Evolutionary conservation across 2,888 invertebrate genomes (phyloP), one percentile per base, ranked within the genome.

Genomic region (Eupeodes latifasciatus): DNA sequence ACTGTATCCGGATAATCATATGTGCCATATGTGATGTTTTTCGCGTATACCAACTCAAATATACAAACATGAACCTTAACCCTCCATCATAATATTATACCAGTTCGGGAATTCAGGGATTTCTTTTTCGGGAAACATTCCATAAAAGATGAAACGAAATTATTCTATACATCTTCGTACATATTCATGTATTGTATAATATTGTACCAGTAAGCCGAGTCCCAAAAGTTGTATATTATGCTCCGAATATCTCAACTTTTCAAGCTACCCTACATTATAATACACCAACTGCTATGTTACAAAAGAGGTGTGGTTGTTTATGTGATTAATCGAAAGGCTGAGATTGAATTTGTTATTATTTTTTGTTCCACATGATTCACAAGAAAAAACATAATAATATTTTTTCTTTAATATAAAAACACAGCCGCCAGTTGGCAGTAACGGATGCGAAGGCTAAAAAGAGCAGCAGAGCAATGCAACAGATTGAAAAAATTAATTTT

Each of bases 401-500:
- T 36, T 55, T 77, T 77, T 27, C 74, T 81, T 78, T 78, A 85
- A 78, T 78, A 78, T 78, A 85, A 88, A 78, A 85, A 11, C 85
- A 12, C 66, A 84, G 80, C 66, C 85, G 76, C 66, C 85, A 85
- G 81, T 85, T 88, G 88, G 81, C 85, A 85, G 77, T 88, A 85
- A 88, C 81, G 81, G 85, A 85, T 88, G 74, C 64, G 55, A 44
- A 34, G 64, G 75, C 59, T 12, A 10, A 36, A n/a, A 74, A 57
- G 53, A 40, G 59, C 71, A 75, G 19, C 69, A 57, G 53, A 40
- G 59, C 71, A 75, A 36, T 81, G 85, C 85, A 85, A 88, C 88
- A 88, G 88, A 88, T 88, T 88, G 88, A 85, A 85, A 84, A 85
- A 88, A 75, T 88, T 59, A 85, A 85, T 88, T 85, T 85, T 88